phyloP scores from a whole-genome alignment of 2,113 vertebrate species.

The Mystacornis crossleyi region DNA sequence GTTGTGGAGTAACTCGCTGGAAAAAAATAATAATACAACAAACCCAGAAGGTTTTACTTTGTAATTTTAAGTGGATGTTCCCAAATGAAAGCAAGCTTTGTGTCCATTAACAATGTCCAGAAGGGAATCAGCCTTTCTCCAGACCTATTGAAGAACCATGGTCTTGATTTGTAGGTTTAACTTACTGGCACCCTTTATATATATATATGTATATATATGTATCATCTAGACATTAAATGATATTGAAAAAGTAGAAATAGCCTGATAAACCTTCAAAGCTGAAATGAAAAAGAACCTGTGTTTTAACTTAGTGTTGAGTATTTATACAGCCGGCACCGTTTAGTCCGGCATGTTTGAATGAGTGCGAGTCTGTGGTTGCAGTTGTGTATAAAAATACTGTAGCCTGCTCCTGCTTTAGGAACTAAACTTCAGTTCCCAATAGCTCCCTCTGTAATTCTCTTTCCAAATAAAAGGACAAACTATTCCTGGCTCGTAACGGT shows the following conservation, averaged over 20 bases:
- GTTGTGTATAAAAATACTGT: constrained; percentile 79
- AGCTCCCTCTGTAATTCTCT: constrained; percentile 80
- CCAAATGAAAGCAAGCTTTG: background rate
- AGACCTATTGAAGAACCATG: background rate
- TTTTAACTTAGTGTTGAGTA: constrained; percentile 65
- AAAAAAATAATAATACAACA: background rate
- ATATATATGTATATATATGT: background rate
- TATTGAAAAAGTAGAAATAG: constrained; percentile 72
- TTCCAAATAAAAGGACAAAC: constrained; percentile 85
- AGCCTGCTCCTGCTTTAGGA: constrained; percentile 67
- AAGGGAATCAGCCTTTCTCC: background rate
- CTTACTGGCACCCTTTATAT: too few relatives aligned
- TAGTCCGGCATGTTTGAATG: constrained; percentile 73
- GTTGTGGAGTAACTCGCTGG: background rate
- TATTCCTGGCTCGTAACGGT: constrained; percentile 79
- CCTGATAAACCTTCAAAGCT: constrained; percentile 76
- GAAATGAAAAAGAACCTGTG: constrained; percentile 81
- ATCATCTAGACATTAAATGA: constrained; percentile 70
- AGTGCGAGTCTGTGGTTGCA: constrained; percentile 76
- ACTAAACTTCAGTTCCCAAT: constrained; percentile 69
- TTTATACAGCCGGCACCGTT: constrained; percentile 88
- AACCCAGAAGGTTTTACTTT: background rate
- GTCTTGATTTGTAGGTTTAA: constrained; percentile 58
- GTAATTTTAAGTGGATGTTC: background rate
- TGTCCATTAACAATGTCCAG: background rate